phyloP scores from a whole-genome alignment of 2,888 invertebrate genomes.

The Meteorus colon region DNA sequence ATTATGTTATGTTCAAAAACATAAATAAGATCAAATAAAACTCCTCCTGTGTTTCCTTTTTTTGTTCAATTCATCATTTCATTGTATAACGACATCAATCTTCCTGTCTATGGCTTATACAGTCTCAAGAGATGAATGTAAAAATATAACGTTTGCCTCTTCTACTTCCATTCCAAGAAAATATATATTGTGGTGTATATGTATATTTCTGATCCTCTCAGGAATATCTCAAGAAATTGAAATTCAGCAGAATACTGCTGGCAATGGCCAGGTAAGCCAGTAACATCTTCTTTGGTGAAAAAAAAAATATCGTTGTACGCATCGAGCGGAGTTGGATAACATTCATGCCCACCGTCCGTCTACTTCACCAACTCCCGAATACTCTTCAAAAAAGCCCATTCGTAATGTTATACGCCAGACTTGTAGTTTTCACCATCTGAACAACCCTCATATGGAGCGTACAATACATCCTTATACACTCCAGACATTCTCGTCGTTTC shows the following conservation, averaged over 20 bases:
- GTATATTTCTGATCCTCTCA: constrained; percentile 49
- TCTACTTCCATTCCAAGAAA: constrained; percentile 5
- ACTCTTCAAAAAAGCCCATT: neutral
- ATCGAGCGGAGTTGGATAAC: constrained; percentile 18
- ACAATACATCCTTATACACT: neutral
- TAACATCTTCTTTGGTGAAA: constrained; percentile 23
- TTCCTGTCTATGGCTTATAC: constrained; percentile 25
- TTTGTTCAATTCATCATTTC: constrained; percentile 30
- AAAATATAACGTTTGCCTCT: constrained; percentile 28
- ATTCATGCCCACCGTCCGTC: neutral
- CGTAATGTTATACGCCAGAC: neutral
- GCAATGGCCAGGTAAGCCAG: constrained; percentile 37
- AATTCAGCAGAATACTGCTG: constrained; percentile 54
- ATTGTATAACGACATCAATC: constrained; percentile 39
- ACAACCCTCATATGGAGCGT: neutral
- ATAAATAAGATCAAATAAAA: too few species aligned
- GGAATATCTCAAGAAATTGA: constrained; percentile 52
- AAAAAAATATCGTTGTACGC: constrained; percentile 40
- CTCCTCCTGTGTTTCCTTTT: neutral
- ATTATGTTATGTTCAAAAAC: too few species aligned
- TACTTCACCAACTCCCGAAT: constrained; percentile 34
- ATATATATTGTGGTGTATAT: constrained; percentile 3
- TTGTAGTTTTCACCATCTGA: neutral
- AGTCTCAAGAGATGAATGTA: constrained; percentile 28
- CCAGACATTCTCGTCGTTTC: neutral